A percentile compares a stretch with the other conserved stretches of the same genome.
Conservation (phyloP, 2,113 vertebrate species). For the Sturnus vulgaris region DNA sequence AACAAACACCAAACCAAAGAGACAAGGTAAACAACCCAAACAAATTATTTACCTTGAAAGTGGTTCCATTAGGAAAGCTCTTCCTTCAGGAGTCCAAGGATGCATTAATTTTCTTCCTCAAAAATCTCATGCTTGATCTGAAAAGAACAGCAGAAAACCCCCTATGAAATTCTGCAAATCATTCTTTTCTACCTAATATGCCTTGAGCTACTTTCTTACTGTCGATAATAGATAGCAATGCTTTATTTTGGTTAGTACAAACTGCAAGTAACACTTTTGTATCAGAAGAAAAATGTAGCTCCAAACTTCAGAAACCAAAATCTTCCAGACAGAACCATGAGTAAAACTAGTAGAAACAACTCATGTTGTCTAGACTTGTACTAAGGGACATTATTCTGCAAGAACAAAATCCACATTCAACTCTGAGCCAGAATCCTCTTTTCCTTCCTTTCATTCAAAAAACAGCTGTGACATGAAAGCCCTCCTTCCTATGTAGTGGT, state of each 20-base stretch:
- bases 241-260: neutral
- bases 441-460: neutral
- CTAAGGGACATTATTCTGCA: neutral
- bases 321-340: neutral
- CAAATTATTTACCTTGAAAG: constrained; percentile 30
- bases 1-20: neutral
- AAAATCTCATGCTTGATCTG: constrained; percentile 17
- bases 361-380: neutral
- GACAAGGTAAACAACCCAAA: neutral
- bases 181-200: neutral
- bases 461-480: neutral
- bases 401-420: neutral
- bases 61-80: constrained; percentile 15
- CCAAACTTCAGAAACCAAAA: neutral
- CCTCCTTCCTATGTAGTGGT: neutral
- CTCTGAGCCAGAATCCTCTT: neutral
- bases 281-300: neutral
- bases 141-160: neutral
- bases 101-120: neutral
- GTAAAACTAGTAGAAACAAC: neutral
- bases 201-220: neutral
- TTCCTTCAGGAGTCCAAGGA: constrained; percentile 37
- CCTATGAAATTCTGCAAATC: neutral
- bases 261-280: neutral
- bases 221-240: neutral